phyloP scores from a whole-genome alignment of 2,113 vertebrate species.

The Myrmecobius fasciatus region DNA sequence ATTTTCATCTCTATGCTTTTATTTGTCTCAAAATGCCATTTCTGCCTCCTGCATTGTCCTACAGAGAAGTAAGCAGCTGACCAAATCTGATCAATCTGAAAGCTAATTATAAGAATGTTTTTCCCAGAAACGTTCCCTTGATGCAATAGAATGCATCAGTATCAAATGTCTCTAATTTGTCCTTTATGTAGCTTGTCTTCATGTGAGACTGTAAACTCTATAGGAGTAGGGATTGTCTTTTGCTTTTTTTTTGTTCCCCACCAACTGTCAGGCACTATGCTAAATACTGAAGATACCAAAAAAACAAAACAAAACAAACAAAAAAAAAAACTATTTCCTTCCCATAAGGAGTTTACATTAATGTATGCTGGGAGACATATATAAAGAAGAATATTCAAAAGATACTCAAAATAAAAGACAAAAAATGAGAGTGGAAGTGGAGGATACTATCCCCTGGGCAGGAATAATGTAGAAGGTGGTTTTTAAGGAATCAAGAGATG shows the following conservation, averaged over 20 bases:
- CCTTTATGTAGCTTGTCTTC: background rate
- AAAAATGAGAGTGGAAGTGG: no score
- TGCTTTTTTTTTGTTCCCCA: background rate
- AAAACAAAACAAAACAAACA: no score
- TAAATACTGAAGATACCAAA: no score
- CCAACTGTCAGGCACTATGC: no score
- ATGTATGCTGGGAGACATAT: no score
- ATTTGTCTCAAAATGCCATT: slow-evolving; percentile 42
- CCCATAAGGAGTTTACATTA: no score
- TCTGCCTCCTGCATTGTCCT: slow-evolving; percentile 27
- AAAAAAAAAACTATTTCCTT: no score
- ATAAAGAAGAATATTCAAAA: no score
- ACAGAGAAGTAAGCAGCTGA: slow-evolving; percentile 45
- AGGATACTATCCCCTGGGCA: no score
- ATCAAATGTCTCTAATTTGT: background rate
- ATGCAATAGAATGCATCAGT: slow-evolving; percentile 1
- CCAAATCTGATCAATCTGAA: slow-evolving; percentile 16
- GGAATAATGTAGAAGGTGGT: no score
- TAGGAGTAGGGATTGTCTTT: background rate
- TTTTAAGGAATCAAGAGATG: no score
- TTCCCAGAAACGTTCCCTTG: slow-evolving; percentile 36
- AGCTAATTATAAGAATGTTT: slow-evolving; percentile 50
- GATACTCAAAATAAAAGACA: no score
- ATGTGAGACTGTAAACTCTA: background rate
- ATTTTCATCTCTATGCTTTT: slow-evolving; percentile 43